A percentile compares a stretch with the other conserved stretches of the same genome.
Evolutionary conservation across 2,797 vertebrate genomes (phyloP).

Genomic region (Mus minutoides): DNA sequence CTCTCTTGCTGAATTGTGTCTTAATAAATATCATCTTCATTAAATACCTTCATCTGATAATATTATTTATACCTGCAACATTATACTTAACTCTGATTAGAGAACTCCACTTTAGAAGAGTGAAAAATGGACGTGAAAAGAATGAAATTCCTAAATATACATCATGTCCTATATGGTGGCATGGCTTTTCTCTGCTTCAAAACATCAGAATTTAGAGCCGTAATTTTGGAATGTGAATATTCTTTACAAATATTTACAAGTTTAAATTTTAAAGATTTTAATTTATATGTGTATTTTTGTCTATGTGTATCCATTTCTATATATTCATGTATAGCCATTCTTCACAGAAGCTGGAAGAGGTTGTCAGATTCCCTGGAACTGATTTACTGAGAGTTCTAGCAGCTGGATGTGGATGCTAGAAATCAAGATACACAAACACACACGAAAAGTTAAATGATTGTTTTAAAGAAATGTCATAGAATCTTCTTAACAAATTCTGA

Average conservation of each 20-base stretch:
- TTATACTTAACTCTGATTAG: constrained; percentile 79
- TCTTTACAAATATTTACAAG: neutral
- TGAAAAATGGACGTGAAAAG: constrained; percentile 79
- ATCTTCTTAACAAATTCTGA: neutral
- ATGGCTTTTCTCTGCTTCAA: constrained; percentile 64
- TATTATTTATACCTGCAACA: constrained; percentile 78
- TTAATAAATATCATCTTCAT: constrained; percentile 85
- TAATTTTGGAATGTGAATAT: constrained; percentile 58
- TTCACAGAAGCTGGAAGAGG: neutral
- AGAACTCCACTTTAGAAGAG: constrained; percentile 82
- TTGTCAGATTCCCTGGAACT: too few species aligned
- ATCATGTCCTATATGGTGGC: constrained; percentile 58
- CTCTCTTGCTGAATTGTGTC: constrained; percentile 82
- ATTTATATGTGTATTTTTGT: neutral
- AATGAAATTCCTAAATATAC: constrained; percentile 71
- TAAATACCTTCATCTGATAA: constrained; percentile 80
- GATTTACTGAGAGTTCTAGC: neutral
- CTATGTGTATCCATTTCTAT: neutral
- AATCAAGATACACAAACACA: neutral
- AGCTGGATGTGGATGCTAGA: neutral
- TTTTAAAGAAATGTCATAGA: too few species aligned
- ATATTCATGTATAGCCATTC: neutral
- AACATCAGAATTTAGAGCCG: constrained; percentile 63
- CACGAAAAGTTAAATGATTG: neutral
- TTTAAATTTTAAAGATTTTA: neutral